A percentile compares a stretch with the other conserved stretches of the same genome.
These are phyloP conservation scores for Apoda limacodes DNA, from an alignment of 2,888 invertebrate genomes.

Conservation along the genomic window DNA sequence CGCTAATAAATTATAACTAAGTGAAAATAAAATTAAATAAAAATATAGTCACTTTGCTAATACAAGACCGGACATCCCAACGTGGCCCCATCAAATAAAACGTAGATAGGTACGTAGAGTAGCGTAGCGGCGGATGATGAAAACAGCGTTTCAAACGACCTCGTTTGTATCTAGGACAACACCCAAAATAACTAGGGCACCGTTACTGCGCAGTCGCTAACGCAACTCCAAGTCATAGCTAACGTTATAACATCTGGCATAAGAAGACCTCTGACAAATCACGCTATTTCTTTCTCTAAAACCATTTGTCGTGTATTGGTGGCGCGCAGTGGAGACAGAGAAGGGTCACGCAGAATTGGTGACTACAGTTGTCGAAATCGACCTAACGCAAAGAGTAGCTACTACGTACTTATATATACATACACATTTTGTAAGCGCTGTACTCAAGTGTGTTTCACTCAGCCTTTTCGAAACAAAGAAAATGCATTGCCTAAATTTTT, in stretches of 20 bases:
- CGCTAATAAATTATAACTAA: no score
- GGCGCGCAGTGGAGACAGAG: slow-evolving; percentile 16
- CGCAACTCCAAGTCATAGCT: slow-evolving; percentile 40
- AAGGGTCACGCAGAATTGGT: slow-evolving; percentile 26
- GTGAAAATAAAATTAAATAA: no score
- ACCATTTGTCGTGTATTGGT: neutral
- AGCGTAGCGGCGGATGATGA: slow-evolving; percentile 56
- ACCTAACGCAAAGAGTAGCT: slow-evolving; percentile 26
- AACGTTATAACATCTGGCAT: slow-evolving; percentile 28
- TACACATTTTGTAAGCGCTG: slow-evolving; percentile 28
- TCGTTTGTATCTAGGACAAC: slow-evolving; percentile 59
- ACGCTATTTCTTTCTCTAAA: slow-evolving; percentile 3
- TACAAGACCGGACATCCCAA: slow-evolving; percentile 33
- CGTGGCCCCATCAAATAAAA: slow-evolving; percentile 58
- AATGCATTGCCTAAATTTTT: no score
- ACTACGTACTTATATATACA: no score
- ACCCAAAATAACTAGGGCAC: slow-evolving; percentile 66
- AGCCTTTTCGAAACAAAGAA: slow-evolving; percentile 2
- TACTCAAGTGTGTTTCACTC: slow-evolving; percentile 2
- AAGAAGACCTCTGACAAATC: slow-evolving; percentile 25
- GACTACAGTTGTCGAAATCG: slow-evolving; percentile 37
- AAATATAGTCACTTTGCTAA: no score
- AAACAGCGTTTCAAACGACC: slow-evolving; percentile 53
- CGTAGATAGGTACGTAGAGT: no score
- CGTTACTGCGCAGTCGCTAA: slow-evolving; percentile 58